Evolutionary conservation across 35 echinoderm and acorn worm species (phyloP), one percentile per base, ranked within the genome.

Genomic region (Apostichopus parvimensis): DNA sequence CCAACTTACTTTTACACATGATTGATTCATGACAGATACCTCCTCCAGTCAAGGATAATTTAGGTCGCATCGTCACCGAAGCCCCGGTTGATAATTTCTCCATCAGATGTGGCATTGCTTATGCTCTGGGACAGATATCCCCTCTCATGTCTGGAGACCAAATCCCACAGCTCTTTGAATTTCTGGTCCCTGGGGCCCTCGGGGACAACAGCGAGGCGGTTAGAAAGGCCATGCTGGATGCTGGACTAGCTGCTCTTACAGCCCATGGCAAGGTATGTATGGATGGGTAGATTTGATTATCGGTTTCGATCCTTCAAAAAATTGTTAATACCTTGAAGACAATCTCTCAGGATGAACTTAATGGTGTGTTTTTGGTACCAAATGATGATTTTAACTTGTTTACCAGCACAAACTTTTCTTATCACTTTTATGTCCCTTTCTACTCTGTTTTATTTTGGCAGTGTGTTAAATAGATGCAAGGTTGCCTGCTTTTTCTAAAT

Each of bases 31-130:
- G 1, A 17, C 78, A 98, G 97, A 90, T 96, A 13, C 78, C 91
- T 9, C 94, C 97, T 4, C 97, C 97, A 77, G 97, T 98, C 9
- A 57, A 90, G 75, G 97, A 98, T 70, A 92, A 58, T 76, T 93
- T 98, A 13, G 97, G 97, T 7, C 86, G 97, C 17, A 90, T 98
- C 24, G 91, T 98, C 4, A 86, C 91, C 3, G 94, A 98, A 87
- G 88, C 97, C 56, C 94, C 94, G 4, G 92, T 95, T 18, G 97
- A 98, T 73, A 80, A 96, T 20, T 98, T 91, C 65, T 26, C 68
- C 26, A 91, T 95, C n/a, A 89, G 97, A 18, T 96, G 94, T 73
- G 97, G 97, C 15, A 96, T 98, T 57, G 97, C 94, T 75, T 78
- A 82, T 5, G 93, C 97, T 0, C 80, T 96, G 3, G 91, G 82